These are phyloP conservation scores for Scaptomyza tumidula DNA, from an alignment of 2,888 invertebrate species.

Conservation along the genomic window DNA sequence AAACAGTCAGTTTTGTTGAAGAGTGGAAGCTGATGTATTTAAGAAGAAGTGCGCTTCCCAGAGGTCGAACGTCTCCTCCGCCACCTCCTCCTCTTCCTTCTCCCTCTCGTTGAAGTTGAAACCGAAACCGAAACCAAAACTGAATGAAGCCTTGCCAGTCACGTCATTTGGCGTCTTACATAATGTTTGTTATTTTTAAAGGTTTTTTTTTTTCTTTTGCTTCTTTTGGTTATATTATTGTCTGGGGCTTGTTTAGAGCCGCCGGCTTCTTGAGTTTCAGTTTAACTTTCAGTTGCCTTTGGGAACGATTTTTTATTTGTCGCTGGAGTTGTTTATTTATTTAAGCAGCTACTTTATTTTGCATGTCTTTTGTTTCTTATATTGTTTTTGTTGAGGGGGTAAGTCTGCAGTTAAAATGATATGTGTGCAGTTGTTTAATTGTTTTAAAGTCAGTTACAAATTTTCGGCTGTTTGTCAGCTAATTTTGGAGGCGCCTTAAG, in stretches of 20 bases:
- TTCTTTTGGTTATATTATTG: conserved; percentile 14
- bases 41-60: conserved; percentile 44
- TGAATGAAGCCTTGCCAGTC: conserved; percentile 68
- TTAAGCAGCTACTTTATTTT: conserved; percentile 50
- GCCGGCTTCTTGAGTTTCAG: conserved; percentile 53
- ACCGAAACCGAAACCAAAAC: conserved; percentile 9
- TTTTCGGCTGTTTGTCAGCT: conserved; percentile 29
- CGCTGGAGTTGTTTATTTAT: conserved; percentile 44
- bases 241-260: conserved; percentile 18
- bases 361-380: neutral
- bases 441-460: conserved; percentile 18
- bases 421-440: conserved; percentile 28
- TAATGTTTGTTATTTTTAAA: conserved; percentile 44
- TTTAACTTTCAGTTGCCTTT: conserved; percentile 53
- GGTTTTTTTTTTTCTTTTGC: conserved; percentile 8
- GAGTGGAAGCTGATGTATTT: conserved; percentile 4
- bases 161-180: conserved; percentile 61
- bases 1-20: conserved; percentile 15
- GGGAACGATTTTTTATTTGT: conserved; percentile 51
- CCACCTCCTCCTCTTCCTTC: neutral
- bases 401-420: conserved; percentile 28
- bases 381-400: conserved; percentile 8
- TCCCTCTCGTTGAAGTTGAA: neutral
- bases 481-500: conserved; percentile 28
- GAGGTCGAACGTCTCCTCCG: conserved; percentile 25